phyloP scores from a whole-genome alignment of 2,113 vertebrate genomes.

The Onychostruthus taczanowskii region DNA sequence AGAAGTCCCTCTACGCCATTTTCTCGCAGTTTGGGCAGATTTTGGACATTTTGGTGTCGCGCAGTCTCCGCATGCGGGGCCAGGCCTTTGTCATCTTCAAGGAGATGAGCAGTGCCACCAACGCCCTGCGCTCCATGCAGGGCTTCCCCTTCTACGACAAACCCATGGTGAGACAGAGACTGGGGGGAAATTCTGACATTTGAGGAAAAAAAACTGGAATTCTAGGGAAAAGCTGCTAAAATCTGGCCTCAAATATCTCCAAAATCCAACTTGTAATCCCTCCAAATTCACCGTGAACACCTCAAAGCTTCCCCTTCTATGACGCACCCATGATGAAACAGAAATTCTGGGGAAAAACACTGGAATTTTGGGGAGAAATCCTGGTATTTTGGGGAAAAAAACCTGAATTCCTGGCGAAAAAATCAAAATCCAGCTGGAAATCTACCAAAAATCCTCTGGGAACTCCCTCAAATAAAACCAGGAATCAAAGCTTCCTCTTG shows the following conservation, averaged over 20 bases:
- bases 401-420: background rate
- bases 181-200: accelerated
- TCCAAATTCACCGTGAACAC: background rate
- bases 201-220: too few relatives aligned
- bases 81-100: conserved; percentile 17
- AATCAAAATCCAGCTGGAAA: background rate
- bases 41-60: background rate
- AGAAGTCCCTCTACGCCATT: background rate
- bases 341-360: background rate
- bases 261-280: background rate
- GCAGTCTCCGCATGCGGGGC: background rate
- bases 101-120: background rate
- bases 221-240: accelerated
- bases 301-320: background rate
- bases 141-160: background rate
- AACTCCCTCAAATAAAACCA: background rate
- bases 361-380: background rate
- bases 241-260: background rate
- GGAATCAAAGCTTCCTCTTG: background rate
- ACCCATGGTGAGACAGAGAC: background rate
- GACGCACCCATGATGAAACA: background rate
- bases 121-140: background rate
- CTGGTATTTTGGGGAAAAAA: background rate
- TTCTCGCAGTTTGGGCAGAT: background rate
- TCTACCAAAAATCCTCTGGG: background rate